Base-by-base conservation (phyloP, 2,113 vertebrate species). In the Rhadina sibilatrix region DNA sequence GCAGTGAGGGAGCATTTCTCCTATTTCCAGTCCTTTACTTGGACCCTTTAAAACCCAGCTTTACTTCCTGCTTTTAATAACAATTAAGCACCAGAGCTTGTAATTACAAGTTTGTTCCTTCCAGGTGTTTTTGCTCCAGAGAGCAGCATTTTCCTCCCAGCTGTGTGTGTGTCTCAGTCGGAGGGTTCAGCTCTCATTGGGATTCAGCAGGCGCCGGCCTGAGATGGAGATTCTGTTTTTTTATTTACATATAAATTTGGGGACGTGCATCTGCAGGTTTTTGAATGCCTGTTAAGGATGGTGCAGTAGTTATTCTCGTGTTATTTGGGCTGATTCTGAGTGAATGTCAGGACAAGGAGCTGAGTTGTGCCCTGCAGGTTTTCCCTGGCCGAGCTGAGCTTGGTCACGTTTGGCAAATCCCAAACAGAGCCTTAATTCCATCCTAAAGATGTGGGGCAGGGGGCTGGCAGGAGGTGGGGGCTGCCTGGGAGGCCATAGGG, bases 391-490 rank as follows among this genome's bases (percentile, higher is more conserved):
- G 3, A 15, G 80, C 14, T 33, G 31, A 2, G 10, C 60, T 50
- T 5, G 33, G 42, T 7, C 20, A 1, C 2, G 0, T 27, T 33
- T 37, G 16, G 53, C 12, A 30, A 4, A 25, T n/a, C 18, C 7
- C 6, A 68, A 40, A 18, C 31, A 57, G 33, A 77, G 28, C 28
- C 44, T n/a, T 2, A 7, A 4, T 20, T 9, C 35, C 49, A 35
- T 2, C 33, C 12, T 7, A 2, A 22, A 33, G 17, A 5, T 35
- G 8, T 14, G 40, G 21, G n/a, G 18, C 13, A 38, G 44, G 22
- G 15, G 25, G 5, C 25, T 35, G 19, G 9, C 37, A 12, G 4
- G 30, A 42, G 37, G 21, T 16, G 71, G 57, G 35, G 38, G 37
- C 24, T 11, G 11, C 6, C 33, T 2, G 54, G 37, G 49, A 2